Evolutionary conservation across 2,797 vertebrate genomes (phyloP), one percentile per base, ranked within the genome.

Genomic region (Chaunax sp.): DNA sequence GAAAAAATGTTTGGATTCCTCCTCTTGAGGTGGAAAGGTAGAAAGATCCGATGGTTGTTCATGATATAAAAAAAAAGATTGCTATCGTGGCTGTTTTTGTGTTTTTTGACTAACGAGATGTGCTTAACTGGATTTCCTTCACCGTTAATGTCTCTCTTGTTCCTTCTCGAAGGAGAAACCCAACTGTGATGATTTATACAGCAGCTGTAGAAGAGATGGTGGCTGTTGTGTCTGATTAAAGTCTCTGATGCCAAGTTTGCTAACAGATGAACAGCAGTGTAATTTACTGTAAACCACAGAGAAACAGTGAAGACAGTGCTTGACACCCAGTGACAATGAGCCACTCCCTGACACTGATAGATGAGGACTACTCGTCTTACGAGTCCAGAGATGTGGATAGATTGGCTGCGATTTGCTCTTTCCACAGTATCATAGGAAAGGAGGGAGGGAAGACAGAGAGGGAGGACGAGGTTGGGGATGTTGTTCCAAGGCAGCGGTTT

Each of bases 341-440:
- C 69, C 78, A 40, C 82, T 84, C 80, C 68, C 41, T 15, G 70
- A 64, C 46, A 54, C 66, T 86, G 86, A 88, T 82, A 52, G 70
- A 84, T 78, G 69, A 72, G 44, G 40, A 69, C 65, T 75, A 57
- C 35, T 77, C 71, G 45, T 83, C 67, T 72, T 1, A 81, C 80
- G 78, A 87, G 87, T 86, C 74, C 76, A 77, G 69, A 80, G 71
- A 80, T 73, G 67, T 80, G 80, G 76, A 87, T 53, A 18, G 63
- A 69, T 81, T 90, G 84, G 87, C 85, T 46, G 20, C 22, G 51
- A 69, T 62, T 62, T 30, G 46, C 50, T 87, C 80, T 93, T 89
- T 91, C 86, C 84, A 87, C 79, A 71, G 51, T 51, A 86, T 82
- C 69, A 64, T 72, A 76, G 74, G 77, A 85, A 88, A 81, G 61